Conservation (phyloP, 64 coral and sea anemone species). For the Anthopleura sola region DNA sequence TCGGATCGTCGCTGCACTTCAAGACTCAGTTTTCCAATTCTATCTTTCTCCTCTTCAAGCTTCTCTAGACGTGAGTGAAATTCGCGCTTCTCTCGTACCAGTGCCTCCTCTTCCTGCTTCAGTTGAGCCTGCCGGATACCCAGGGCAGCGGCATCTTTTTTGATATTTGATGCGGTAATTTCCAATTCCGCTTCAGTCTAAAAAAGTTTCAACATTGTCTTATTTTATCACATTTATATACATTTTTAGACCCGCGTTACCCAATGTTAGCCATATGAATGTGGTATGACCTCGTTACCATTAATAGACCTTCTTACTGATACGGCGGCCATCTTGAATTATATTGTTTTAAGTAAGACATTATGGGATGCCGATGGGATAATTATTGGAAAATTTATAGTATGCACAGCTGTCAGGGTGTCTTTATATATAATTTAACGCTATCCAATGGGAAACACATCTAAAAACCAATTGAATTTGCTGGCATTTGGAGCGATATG, state of each 20-base stretch:
- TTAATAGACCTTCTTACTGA: no score
- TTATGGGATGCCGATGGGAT: no score
- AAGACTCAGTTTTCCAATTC: slow-evolving; percentile 82
- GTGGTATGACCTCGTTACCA: not conserved
- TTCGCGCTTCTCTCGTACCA: slow-evolving; percentile 66
- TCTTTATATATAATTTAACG: no score
- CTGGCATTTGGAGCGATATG: no score
- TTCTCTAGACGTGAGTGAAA: slow-evolving; percentile 38
- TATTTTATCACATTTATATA: not conserved
- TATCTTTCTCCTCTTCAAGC: slow-evolving; percentile 82
- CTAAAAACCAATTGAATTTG: no score
- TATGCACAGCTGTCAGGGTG: no score
- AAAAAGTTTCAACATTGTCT: not conserved
- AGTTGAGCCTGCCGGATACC: slow-evolving; percentile 59
- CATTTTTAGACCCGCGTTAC: not conserved
- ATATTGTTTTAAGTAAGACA: no score
- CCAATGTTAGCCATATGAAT: no score
- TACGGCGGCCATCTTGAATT: no score
- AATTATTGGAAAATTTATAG: no score
- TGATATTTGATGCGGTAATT: slow-evolving; percentile 60
- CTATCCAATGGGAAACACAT: no score
- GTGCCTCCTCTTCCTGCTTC: slow-evolving; percentile 79
- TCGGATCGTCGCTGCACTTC: slow-evolving; percentile 81
- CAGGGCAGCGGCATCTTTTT: slow-evolving; percentile 69
- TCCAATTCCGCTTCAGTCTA: slow-evolving; percentile 88